Conservation (phyloP, 2,113 vertebrate species). For the Rana temporaria region DNA sequence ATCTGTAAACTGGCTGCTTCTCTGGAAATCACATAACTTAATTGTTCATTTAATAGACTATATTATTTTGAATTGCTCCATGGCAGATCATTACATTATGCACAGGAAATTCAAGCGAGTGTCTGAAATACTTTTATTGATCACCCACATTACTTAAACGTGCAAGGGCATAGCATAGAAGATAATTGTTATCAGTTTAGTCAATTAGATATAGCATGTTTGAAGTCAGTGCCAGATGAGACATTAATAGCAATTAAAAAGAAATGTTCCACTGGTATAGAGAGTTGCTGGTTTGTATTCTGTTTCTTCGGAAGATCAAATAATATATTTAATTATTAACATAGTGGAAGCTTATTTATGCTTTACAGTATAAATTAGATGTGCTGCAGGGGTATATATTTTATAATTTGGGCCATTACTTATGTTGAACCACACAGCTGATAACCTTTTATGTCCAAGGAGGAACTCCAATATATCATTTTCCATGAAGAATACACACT, state of each 20-base stretch:
- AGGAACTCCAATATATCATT: too few species aligned
- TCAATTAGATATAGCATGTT: constrained; percentile 40
- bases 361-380: too few species aligned
- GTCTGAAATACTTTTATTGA: constrained; percentile 55
- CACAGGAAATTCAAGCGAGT: constrained; percentile 57
- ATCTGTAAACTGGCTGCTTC: constrained; percentile 53
- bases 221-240: constrained; percentile 13
- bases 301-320: too few species aligned
- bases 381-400: too few species aligned
- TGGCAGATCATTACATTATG: constrained; percentile 54
- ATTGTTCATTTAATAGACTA: constrained; percentile 58
- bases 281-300: constrained; percentile 6
- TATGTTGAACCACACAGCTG: too few species aligned
- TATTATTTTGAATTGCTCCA: constrained; percentile 55
- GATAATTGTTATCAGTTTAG: constrained; percentile 49
- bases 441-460: too few species aligned
- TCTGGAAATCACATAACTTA: constrained; percentile 57
- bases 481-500: too few species aligned
- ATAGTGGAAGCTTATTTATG: too few species aligned
- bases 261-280: neutral
- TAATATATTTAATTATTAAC: neutral
- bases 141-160: constrained; percentile 53
- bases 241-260: constrained; percentile 49
- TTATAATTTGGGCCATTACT: too few species aligned
- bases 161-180: constrained; percentile 42